Conservation (phyloP, 1,140 invertebrate species). For the Venturia canescens region DNA sequence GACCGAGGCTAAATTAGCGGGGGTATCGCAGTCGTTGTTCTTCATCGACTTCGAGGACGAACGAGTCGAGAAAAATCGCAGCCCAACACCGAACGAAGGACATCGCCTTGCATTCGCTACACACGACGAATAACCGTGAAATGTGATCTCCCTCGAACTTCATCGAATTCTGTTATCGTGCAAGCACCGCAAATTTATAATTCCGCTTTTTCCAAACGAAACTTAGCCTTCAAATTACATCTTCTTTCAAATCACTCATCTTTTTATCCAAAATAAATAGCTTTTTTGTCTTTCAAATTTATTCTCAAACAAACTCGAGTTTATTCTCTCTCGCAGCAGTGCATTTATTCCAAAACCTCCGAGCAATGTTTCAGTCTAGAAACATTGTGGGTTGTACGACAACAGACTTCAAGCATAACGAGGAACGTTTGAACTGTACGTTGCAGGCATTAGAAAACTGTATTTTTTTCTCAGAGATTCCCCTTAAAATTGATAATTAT, state of each 20-base stretch:
- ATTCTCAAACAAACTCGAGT: no score
- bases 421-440: no score
- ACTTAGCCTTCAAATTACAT: not conserved
- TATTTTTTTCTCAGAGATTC: no score
- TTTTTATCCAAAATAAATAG: no score
- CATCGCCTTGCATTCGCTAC: conserved; percentile 36
- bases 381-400: no score
- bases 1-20: conserved; percentile 33
- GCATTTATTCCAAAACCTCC: no score
- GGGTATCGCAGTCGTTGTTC: not conserved
- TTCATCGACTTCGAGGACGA: conserved; percentile 39
- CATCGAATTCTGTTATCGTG: not conserved
- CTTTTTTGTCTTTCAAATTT: no score
- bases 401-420: no score
- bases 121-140: conserved; percentile 38
- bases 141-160: not conserved
- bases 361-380: no score
- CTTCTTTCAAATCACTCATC: not conserved
- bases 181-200: not conserved
- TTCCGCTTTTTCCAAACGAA: not conserved
- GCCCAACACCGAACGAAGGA: conserved; percentile 6
- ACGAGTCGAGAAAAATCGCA: conserved; percentile 16
- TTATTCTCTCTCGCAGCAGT: no score
- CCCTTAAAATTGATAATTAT: no score
- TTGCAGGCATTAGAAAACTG: no score